Conservation (phyloP, 1,140 invertebrate species). For the Cotesia typhae region DNA sequence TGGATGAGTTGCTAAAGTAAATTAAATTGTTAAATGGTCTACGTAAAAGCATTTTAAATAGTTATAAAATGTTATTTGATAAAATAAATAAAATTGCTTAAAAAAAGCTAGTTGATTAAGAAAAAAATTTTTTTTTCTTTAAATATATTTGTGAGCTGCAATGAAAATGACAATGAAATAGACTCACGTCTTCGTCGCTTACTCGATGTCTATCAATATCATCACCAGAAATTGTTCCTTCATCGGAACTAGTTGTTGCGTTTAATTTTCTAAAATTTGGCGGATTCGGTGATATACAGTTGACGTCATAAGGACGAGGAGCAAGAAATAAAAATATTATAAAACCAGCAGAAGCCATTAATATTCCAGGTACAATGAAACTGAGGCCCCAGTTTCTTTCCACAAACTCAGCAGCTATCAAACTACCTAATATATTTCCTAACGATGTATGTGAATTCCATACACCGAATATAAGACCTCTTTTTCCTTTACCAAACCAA, state of each 20-base stretch:
- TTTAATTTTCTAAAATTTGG: conserved; percentile 54
- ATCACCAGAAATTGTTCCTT: conserved; percentile 44
- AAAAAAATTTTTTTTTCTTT: conserved; percentile 1
- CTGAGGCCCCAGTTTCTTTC: conserved; percentile 89
- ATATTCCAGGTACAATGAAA: conserved; percentile 90
- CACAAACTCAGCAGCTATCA: conserved; percentile 88
- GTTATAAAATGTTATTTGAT: not conserved
- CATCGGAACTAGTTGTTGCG: conserved; percentile 53
- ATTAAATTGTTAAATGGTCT: conserved; percentile 51
- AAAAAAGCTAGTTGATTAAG: not conserved
- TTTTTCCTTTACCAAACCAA: conserved; percentile 93
- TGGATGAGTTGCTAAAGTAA: conserved; percentile 59
- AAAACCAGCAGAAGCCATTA: conserved; percentile 81
- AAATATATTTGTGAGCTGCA: not conserved
- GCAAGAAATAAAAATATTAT: conserved; percentile 88
- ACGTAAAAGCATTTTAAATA: not conserved
- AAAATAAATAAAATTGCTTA: not conserved
- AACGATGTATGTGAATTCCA: conserved; percentile 97
- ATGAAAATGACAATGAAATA: not conserved
- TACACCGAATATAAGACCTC: conserved; percentile 93
- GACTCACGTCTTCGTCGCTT: conserved; percentile 57
- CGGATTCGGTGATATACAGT: conserved; percentile 65
- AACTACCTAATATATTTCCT: conserved; percentile 89
- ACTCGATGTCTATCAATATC: conserved; percentile 42
- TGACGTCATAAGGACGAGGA: conserved; percentile 79